Evolutionary conservation across 1,140 invertebrate species (phyloP).

Genomic region (Centruroides sculpturatus): DNA sequence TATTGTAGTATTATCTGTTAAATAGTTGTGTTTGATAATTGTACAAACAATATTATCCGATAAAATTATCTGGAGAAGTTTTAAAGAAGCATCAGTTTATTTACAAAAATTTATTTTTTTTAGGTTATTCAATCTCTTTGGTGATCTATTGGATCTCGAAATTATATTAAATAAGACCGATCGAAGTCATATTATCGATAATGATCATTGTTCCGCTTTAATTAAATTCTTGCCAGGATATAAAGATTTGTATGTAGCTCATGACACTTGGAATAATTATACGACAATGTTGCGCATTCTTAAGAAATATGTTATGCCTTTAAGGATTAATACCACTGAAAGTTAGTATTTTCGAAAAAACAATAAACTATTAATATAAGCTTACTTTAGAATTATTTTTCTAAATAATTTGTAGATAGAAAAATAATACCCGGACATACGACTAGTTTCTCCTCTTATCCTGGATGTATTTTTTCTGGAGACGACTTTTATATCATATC

Average conservation of each 20-base stretch:
- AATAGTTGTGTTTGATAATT: too few species aligned
- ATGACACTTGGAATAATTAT: conserved; percentile 59
- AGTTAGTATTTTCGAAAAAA: too few species aligned
- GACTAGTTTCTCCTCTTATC: conserved; percentile 73
- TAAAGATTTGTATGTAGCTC: conserved; percentile 42
- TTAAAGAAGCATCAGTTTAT: too few species aligned
- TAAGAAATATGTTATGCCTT: conserved; percentile 50
- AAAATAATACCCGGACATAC: conserved; percentile 43
- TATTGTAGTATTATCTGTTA: too few species aligned
- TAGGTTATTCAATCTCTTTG: conserved; percentile 33
- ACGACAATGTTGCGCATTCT: conserved; percentile 72
- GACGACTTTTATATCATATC: conserved; percentile 71
- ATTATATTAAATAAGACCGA: conserved; percentile 26
- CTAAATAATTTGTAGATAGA: background rate
- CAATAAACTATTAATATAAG: too few species aligned
- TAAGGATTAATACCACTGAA: too few species aligned
- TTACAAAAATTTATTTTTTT: conserved; percentile 5
- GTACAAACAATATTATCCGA: too few species aligned
- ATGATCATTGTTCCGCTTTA: conserved; percentile 43
- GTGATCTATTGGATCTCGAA: conserved; percentile 60
- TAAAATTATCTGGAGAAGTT: too few species aligned
- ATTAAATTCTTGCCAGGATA: conserved; percentile 41
- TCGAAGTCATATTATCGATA: conserved; percentile 19
- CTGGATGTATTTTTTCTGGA: conserved; percentile 65
- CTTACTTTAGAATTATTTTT: too few species aligned